Evolutionary conservation across 2,113 vertebrate species (phyloP), one percentile per base, ranked within the genome.

Genomic region (Erythrolamprus reginae): DNA sequence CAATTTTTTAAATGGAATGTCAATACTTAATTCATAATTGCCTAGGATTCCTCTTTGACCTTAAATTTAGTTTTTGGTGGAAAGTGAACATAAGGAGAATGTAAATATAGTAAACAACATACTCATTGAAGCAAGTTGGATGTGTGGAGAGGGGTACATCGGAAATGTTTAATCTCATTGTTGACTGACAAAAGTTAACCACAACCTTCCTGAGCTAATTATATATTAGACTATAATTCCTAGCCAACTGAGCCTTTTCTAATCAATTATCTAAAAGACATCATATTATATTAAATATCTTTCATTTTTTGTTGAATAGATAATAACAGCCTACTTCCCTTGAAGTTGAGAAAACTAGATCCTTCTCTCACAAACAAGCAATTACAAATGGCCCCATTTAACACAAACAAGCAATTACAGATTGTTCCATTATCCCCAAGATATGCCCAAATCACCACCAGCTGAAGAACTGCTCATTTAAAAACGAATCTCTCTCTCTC

Each of bases 81-180:
- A 77, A 77, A 42, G 4, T 65, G 5, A 65, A 65, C 61, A 17
- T 65, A 33, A 77, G 17, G 7, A 77, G 7, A 77, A 77, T 3
- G 42, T 77, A 77, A 77, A 77, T 38, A 38, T 3, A 77, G 33
- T 42, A 42, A 77, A 77, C 70, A 77, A 77, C 17, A 42, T 77
- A 42, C 3, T 77, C 3, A 8, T 77, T 21, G 70, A 77, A 77
- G 70, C 33, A 93, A 92, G 94, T 82, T 87, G 90, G n/a, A 0
- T 91, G n/a, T 92, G 92, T 65, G 50, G 92, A 93, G 50, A 10
- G 58, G 56, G 55, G 89, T 94, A 94, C 42, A 90, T 90, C 90
- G 88, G 92, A 94, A 91, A 89, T 93, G 38, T 84, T 23, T 23
- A 56, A 3, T 89, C 86, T 89, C 51, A 33, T 55, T 87, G 92